Conservation (phyloP, 2,888 invertebrate species). For the Scaptomyza tumidula region DNA sequence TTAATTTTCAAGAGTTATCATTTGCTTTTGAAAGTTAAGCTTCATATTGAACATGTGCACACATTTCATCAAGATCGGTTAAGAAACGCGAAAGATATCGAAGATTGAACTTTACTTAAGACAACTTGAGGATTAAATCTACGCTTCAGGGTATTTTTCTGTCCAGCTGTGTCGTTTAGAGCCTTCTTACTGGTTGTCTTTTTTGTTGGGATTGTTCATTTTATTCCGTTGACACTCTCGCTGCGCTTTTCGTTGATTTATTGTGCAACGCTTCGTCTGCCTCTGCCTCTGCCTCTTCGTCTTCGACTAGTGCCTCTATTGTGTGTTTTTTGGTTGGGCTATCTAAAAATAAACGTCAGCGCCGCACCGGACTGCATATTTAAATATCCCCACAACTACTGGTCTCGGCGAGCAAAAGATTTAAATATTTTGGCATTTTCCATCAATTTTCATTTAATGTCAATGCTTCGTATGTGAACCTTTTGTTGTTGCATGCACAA, state of each 20-base stretch:
- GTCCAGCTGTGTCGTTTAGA: neutral
- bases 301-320: constrained; percentile 36
- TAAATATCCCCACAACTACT: constrained; percentile 47
- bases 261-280: constrained; percentile 52
- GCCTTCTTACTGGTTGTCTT: neutral
- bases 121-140: neutral
- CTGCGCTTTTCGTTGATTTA: constrained; percentile 59
- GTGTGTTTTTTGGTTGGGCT: constrained; percentile 40
- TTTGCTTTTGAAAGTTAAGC: too few relatives aligned
- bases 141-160: neutral
- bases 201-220: constrained; percentile 15
- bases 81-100: neutral
- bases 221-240: constrained; percentile 48
- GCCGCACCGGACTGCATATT: constrained; percentile 62
- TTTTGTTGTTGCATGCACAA: constrained; percentile 55
- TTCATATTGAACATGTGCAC: too few relatives aligned
- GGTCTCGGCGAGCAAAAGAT: constrained; percentile 61
- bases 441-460: constrained; percentile 72
- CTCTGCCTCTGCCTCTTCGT: neutral
- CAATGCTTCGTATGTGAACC: constrained; percentile 44
- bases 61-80: neutral
- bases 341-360: constrained; percentile 67
- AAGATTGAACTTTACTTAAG: neutral
- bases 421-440: constrained; percentile 79
- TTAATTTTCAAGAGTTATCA: neutral